Evolutionary conservation across 2,797 vertebrate species (phyloP), one percentile per base, ranked within the genome.

Genomic region (Macroramphosus scolopax): DNA sequence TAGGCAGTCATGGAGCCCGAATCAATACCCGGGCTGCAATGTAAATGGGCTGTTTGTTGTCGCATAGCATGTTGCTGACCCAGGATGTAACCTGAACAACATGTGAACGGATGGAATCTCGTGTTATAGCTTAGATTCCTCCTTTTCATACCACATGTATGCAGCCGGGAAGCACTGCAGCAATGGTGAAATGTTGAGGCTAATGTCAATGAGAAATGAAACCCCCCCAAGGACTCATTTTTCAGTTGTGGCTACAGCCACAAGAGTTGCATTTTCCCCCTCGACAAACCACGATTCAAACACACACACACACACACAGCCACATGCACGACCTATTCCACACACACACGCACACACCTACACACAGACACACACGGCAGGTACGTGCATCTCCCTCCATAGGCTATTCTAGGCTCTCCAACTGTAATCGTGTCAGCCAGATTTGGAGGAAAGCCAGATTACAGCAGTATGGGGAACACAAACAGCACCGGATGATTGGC

Each of bases 41-140:
- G 50, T 49, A 63, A 69, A 76, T 63, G 34, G 37, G 63, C 58
- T 53, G 63, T 71, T 75, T 69, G 68, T 17, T 87, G 84, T 84
- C 84, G 86, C 86, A 89, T 83, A 74, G 75, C 77, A 80, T 73
- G 81, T 73, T 68, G 57, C 37, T 44, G 37, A 6, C 54, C 36
- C 47, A 40, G 32, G 10, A 6, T 6, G 11, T 9, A 48, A 35
- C 44, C 37, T 13, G 52, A 57, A n/a, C 66, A 66, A 68, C 68
- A 54, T 70, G 74, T 76, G 72, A 45, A 11, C 39, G 39, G 39
- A 57, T 28, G 17, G 48, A 55, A 34, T 9, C 39, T 45, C 31
- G 25, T 57, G 58, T 36, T 44, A 2, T 38, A 15, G 8, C 17
- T n/a, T n/a, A n/a, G n/a, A n/a, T 5, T 12, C 8, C 8, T 8